Base-by-base conservation (phyloP, 2,113 vertebrate genomes). In the Macaca nemestrina region DNA sequence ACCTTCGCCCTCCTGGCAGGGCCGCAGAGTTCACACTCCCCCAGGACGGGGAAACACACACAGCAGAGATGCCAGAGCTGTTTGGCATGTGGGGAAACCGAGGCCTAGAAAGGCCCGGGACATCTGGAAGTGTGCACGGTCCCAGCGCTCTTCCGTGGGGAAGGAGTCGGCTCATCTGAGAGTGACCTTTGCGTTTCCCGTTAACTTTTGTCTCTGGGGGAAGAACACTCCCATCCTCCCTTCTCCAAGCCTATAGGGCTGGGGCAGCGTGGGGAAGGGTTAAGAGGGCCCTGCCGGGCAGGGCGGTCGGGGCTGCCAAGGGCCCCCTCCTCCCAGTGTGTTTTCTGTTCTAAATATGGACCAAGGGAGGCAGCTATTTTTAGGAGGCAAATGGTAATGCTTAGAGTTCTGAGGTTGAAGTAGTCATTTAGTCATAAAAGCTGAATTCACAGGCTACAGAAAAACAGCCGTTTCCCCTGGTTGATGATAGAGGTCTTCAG, bases 331-430 rank as follows among this genome's bases (percentile, higher is more conserved):
- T 40, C 87, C 95, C 43, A 80, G 3, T 82, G 86, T 86, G 90
- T 82, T 97, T 98, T 98, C 94, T 91, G 95, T 98, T 98, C 98
- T 98, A 96, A 98, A 95, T 40, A 8, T 81, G 95, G 98, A 97
- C 95, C 79, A 87, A 95, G 88, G 90, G 96, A 98, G 98, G 93
- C 97, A 68, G 98, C 78, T 98, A 98, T 98, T 98, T 98, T 98
- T 98, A 98, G 97, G 98, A 98, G 97, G 98, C 97, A 98, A 98
- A 97, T 98, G 98, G 97, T 97, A 98, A 98, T 98, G 97, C 98
- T 99, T 98, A 98, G 97, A 97, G 95, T 90, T 98, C 98, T 96
- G 84, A 96, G 96, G 73, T 80, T 98, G 94, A 98, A 98, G 97
- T 68, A 95, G 97, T 98, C 94, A 98, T 99, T 99, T 98, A 98